Conservation (phyloP, 2,797 vertebrate genomes). For the Coluber constrictor region DNA sequence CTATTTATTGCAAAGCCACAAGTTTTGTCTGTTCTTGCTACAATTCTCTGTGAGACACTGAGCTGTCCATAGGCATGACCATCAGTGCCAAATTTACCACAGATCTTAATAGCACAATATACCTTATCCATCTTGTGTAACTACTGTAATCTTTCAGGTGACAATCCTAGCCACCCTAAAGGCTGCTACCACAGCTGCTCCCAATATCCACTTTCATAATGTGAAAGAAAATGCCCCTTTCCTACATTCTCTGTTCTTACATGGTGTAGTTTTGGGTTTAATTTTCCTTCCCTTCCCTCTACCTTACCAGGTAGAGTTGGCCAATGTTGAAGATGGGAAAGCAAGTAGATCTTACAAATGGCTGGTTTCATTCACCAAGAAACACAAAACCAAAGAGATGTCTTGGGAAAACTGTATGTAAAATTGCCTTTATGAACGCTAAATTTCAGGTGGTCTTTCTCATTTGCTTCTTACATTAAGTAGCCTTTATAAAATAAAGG, state of each 20-base stretch:
- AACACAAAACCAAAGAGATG: background rate
- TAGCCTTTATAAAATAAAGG: background rate
- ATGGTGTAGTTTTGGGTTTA: background rate
- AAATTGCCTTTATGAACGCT: background rate
- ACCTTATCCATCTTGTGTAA: background rate
- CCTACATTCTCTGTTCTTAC: background rate
- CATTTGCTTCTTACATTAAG: background rate
- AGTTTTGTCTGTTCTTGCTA: background rate
- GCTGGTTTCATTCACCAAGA: background rate
- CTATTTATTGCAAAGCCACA: background rate
- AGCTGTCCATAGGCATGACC: background rate
- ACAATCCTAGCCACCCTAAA: background rate
- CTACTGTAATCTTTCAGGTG: background rate
- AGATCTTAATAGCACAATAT: background rate
- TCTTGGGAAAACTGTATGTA: background rate
- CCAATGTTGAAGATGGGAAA: background rate
- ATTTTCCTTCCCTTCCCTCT: background rate
- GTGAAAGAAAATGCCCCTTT: background rate
- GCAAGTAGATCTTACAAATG: background rate
- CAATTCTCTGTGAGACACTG: background rate
- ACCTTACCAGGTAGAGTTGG: background rate
- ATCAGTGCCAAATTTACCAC: background rate
- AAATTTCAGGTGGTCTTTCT: background rate
- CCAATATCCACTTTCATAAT: background rate
- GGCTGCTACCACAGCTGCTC: background rate